Conservation (phyloP, 2,888 invertebrate genomes). For the Ectemnius lituratus region DNA sequence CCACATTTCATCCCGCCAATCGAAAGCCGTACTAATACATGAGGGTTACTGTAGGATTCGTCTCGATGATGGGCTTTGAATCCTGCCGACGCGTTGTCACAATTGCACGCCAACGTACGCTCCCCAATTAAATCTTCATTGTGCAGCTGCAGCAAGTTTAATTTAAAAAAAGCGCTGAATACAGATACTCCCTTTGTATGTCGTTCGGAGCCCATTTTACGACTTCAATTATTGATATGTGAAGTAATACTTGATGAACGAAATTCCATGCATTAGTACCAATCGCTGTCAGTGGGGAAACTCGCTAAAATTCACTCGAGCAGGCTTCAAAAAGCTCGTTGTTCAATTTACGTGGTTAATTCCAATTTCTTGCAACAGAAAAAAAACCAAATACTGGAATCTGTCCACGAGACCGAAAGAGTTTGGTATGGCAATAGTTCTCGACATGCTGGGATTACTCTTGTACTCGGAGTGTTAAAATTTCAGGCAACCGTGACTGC, state of each 20-base stretch:
- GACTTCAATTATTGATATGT: constrained; percentile 32
- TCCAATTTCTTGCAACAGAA: too few relatives aligned
- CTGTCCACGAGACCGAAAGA: too few relatives aligned
- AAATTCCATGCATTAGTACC: background rate
- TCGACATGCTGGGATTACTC: too few relatives aligned
- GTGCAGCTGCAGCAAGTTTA: constrained; percentile 37
- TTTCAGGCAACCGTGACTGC: too few relatives aligned
- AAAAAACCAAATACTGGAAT: too few relatives aligned
- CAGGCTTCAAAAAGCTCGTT: too few relatives aligned
- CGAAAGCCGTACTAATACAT: constrained; percentile 1
- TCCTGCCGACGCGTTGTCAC: background rate
- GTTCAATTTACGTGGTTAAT: too few relatives aligned
- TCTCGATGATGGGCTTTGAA: constrained; percentile 7
- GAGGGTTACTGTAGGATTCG: background rate
- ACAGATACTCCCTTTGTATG: constrained; percentile 7
- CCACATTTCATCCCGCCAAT: background rate
- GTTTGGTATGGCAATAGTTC: too few relatives aligned
- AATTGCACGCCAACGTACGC: background rate
- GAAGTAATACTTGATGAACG: background rate
- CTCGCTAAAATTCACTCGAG: too few relatives aligned
- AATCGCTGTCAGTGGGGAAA: background rate
- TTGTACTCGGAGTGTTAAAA: too few relatives aligned
- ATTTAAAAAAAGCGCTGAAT: constrained; percentile 26
- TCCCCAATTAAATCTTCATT: constrained; percentile 43
- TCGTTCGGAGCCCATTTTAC: constrained; percentile 25